Evolutionary conservation across 2,888 invertebrate genomes (phyloP).

Genomic region (Heliconius ethilla): DNA sequence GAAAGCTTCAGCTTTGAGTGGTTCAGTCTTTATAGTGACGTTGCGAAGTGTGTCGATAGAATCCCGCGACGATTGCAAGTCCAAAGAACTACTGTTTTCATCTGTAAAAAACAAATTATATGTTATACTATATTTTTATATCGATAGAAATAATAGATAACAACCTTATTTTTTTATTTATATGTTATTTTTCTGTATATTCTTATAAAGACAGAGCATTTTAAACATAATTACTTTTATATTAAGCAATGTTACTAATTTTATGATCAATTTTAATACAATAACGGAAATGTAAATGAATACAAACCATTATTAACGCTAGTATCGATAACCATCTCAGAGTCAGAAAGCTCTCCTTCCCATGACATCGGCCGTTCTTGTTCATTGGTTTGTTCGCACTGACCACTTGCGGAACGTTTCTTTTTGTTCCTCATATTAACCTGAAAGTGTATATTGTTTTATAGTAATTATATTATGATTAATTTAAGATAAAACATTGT

Average conservation of each 20-base stretch:
- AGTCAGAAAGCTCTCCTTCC: slow-evolving; percentile 95
- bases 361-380: slow-evolving; percentile 93
- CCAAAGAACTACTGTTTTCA: slow-evolving; percentile 73
- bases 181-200: not conserved
- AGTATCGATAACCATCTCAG: slow-evolving; percentile 85
- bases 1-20: no score
- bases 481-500: not conserved
- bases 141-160: not conserved
- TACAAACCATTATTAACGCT: slow-evolving; percentile 68
- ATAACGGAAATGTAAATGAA: not conserved
- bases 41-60: slow-evolving; percentile 77
- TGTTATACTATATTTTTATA: not conserved
- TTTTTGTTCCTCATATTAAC: slow-evolving; percentile 86
- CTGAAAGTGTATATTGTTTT: slow-evolving; percentile 51
- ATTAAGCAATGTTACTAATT: not conserved
- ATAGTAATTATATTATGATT: not conserved
- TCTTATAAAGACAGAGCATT: no score
- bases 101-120: slow-evolving; percentile 54
- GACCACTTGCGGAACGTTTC: slow-evolving; percentile 79
- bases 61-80: slow-evolving; percentile 74
- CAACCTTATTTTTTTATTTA: not conserved
- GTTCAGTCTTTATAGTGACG: slow-evolving; percentile 74
- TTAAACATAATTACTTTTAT: not conserved
- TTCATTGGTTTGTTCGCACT: slow-evolving; percentile 68
- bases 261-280: not conserved